These are phyloP conservation scores for Holotrichia oblita DNA, from an alignment of 1,140 invertebrate species.

Conservation along the genomic window DNA sequence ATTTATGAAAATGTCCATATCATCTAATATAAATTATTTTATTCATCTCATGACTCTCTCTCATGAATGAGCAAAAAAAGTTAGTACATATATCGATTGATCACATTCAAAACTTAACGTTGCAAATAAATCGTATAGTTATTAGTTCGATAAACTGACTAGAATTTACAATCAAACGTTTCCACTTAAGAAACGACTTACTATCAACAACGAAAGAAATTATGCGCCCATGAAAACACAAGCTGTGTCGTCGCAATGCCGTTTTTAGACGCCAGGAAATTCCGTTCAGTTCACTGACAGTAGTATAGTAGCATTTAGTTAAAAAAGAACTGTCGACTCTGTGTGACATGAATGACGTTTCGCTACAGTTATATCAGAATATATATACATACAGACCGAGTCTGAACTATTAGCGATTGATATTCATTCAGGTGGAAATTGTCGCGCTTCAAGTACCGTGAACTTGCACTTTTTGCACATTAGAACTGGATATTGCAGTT, in stretches of 20 bases:
- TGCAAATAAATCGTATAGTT: too few species aligned
- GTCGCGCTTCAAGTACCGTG: neutral
- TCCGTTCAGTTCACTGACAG: slow-evolving; percentile 29
- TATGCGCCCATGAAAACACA: slow-evolving; percentile 8
- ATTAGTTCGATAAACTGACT: neutral
- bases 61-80: too few species aligned
- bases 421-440: slow-evolving; percentile 16
- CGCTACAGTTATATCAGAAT: neutral
- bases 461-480: neutral
- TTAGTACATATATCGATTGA: too few species aligned
- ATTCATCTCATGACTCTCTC: too few species aligned
- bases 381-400: neutral
- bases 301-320: slow-evolving; percentile 26
- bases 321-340: slow-evolving; percentile 14
- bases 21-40: too few species aligned
- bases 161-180: neutral
- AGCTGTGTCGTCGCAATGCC: neutral
- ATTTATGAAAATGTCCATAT: too few species aligned
- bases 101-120: too few species aligned
- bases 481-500: neutral
- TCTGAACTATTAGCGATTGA: neutral
- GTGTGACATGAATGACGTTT: slow-evolving; percentile 17
- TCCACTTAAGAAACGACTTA: neutral
- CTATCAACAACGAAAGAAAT: neutral
- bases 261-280: slow-evolving; percentile 27